Evolutionary conservation across 2,113 vertebrate species (phyloP).

Genomic region (Atrichornis clamosus): DNA sequence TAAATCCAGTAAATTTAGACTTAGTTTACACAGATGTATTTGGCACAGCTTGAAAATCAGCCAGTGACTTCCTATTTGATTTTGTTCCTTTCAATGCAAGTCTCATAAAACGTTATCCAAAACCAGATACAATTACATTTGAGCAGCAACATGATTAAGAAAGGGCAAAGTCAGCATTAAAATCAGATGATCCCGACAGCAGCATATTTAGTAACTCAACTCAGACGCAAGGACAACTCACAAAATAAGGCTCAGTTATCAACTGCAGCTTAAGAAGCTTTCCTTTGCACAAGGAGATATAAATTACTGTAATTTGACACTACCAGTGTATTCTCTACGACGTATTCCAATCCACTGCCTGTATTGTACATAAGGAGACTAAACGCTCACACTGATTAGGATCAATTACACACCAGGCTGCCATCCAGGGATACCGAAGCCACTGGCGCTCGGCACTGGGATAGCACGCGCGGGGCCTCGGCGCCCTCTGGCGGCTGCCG

Average conservation of each 20-base stretch:
- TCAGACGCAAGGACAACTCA: neutral
- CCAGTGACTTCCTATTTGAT: neutral
- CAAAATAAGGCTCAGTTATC: neutral
- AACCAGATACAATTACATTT: neutral
- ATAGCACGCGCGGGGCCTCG: rapidly evolving
- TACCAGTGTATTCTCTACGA: neutral
- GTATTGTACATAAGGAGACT: neutral
- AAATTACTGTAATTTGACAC: neutral
- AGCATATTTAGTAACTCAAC: neutral
- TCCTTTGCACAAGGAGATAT: neutral
- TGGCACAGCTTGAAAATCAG: neutral
- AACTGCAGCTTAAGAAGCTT: neutral
- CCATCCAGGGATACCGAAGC: neutral
- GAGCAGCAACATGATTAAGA: neutral
- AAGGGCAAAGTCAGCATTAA: neutral
- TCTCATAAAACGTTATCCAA: neutral
- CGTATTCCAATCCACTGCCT: neutral
- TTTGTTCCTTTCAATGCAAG: neutral
- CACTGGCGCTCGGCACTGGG: no score
- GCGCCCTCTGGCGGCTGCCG: neutral
- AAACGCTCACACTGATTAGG: neutral
- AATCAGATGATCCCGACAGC: neutral
- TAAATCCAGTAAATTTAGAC: neutral
- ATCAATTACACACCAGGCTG: neutral
- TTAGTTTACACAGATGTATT: neutral